Percentiles rank a stretch among this genome's conserved stretches.
These are phyloP conservation scores for Patella caerulea DNA, from an alignment of 2,888 invertebrate genomes.

Conservation along the genomic window DNA sequence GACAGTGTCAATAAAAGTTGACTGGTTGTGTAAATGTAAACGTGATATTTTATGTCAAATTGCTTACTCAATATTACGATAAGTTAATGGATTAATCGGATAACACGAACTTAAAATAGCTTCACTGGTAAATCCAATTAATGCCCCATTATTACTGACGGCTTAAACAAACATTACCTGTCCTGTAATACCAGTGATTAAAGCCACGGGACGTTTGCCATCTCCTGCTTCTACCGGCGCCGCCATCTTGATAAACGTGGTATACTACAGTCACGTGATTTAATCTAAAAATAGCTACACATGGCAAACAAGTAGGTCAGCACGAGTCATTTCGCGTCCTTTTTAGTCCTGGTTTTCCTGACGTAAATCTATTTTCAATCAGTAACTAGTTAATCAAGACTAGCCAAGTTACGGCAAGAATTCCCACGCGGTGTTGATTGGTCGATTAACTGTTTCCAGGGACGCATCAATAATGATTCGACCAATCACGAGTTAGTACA, in stretches of 20 bases:
- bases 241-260: slow-evolving; percentile 28
- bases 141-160: too few relatives aligned
- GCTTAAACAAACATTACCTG: slow-evolving; percentile 79
- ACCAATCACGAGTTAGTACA: too few relatives aligned
- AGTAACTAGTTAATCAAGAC: too few relatives aligned
- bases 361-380: too few relatives aligned
- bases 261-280: slow-evolving; percentile 19
- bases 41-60: not conserved
- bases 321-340: too few relatives aligned
- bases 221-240: slow-evolving; percentile 13
- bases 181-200: slow-evolving; percentile 97
- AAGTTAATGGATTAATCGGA: not conserved
- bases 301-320: not conserved
- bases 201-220: slow-evolving; percentile 77
- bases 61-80: not conserved
- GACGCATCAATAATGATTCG: not conserved
- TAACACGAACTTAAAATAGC: too few relatives aligned
- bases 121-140: too few relatives aligned
- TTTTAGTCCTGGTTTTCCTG: too few relatives aligned
- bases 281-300: slow-evolving; percentile 14
- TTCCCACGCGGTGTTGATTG: not conserved
- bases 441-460: not conserved
- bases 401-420: too few relatives aligned
- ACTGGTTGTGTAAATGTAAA: slow-evolving; percentile 24
- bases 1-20: not conserved